phyloP scores from a whole-genome alignment of 2,113 vertebrate species.

The Rhagologus leucostigma region DNA sequence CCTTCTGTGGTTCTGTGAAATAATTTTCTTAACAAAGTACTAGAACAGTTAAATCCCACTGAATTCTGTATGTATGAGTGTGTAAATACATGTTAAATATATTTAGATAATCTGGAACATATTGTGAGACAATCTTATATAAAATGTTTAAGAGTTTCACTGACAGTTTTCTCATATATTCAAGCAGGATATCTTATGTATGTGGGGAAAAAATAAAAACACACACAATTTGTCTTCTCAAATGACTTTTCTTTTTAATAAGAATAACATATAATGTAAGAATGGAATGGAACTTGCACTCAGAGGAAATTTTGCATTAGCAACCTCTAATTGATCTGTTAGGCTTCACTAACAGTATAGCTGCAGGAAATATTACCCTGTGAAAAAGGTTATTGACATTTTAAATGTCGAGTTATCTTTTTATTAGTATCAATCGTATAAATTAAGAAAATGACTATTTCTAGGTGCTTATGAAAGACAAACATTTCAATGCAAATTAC shows the following conservation, averaged over 20 bases:
- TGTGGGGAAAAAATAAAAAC: neutral
- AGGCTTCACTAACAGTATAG: neutral
- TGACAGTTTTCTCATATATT: neutral
- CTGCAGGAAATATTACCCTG: neutral
- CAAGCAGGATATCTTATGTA: accelerated
- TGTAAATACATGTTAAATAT: neutral
- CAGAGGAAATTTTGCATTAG: neutral
- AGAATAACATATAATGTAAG: neutral
- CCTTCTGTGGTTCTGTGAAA: neutral
- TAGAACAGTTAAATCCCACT: neutral
- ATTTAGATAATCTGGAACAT: neutral
- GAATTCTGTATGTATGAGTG: neutral
- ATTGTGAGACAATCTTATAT: neutral
- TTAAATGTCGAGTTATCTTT: neutral
- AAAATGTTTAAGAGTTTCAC: neutral
- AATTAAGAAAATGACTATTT: neutral
- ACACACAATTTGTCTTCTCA: neutral
- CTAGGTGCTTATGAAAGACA: neutral
- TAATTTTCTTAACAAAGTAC: neutral
- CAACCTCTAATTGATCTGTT: neutral
- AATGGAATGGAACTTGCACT: neutral
- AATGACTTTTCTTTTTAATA: neutral
- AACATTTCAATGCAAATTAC: neutral
- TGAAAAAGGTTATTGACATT: neutral
- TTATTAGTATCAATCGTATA: neutral